Evolutionary conservation across 2,888 invertebrate genomes (phyloP).

Genomic region (Hipparchia semele): DNA sequence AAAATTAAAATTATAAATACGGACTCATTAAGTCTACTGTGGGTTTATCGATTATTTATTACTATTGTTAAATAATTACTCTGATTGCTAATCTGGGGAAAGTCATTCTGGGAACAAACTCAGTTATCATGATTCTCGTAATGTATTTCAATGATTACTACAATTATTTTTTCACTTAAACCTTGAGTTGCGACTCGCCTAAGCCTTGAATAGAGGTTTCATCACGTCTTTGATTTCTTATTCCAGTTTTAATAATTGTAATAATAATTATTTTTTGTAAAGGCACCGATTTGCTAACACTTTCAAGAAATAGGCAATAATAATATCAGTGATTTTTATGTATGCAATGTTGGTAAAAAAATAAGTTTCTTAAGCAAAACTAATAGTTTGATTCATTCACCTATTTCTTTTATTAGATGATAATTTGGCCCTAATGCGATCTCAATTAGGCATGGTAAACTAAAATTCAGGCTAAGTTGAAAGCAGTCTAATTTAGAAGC

Average conservation of each 20-base stretch:
- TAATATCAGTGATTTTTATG: background rate
- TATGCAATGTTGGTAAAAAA: background rate
- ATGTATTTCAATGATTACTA: background rate
- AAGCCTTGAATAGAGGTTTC: slow-evolving; percentile 4
- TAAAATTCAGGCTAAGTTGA: no score
- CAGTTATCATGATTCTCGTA: background rate
- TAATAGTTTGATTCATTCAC: background rate
- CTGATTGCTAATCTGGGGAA: background rate
- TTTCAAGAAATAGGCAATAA: background rate
- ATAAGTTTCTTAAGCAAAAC: background rate
- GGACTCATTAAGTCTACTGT: no score
- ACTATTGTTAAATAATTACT: background rate
- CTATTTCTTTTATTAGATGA: no score
- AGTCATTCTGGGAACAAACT: background rate
- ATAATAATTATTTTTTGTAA: background rate
- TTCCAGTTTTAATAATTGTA: slow-evolving; percentile 8
- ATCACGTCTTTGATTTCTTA: slow-evolving; percentile 10
- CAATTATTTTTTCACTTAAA: background rate
- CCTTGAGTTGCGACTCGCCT: slow-evolving; percentile 1
- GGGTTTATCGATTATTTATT: no score
- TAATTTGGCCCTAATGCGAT: no score
- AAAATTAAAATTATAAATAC: no score
- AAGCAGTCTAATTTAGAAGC: no score
- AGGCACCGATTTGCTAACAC: slow-evolving; percentile 8
- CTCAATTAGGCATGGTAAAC: no score